Base-by-base conservation (phyloP, 2,113 vertebrate species). In the Equus przewalskii region DNA sequence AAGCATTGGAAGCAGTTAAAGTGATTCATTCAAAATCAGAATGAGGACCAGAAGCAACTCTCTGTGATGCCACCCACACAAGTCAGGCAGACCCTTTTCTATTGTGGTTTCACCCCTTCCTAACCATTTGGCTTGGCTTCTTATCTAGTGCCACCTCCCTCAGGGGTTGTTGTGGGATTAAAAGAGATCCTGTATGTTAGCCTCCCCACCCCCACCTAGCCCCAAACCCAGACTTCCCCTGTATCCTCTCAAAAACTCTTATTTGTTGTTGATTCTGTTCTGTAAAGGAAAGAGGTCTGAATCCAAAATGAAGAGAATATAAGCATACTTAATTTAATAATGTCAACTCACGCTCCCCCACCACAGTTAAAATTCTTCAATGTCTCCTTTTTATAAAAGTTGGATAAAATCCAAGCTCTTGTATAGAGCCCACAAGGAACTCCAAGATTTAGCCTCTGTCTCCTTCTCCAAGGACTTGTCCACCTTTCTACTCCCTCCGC, bases 291-390 rank as follows among this genome's bases (percentile, higher is more conserved):
- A 94, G 54, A 89, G 11, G 33, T 56, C 49, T 51, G 18, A 86
- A 70, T 58, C 16, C 36, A 78, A 78, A 79, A 60, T 30, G 22
- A 95, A 80, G n/a, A 10, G 16, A 76, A 67, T 65, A 49, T 7
- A 65, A 16, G 24, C 19, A 75, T 82, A 82, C 2, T 84, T 93
- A 79, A 56, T 65, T 89, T 78, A 24, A 64, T 46, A 36, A 69
- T 69, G 82, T 79, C 89, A 91, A 73, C 36, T 46, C 6, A n/a
- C 5, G 46, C 1, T 89, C n/a, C 22, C 15, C 62, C 4, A 54
- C 15, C 12, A 64, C 7, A 54, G n/a, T 95, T 67, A 79, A 86
- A 94, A 90, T 86, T 97, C 72, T 80, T 97, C 76, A 36, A 24
- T 54, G 65, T 54, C 54, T 83, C 44, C 51, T 92, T 96, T 80